These are phyloP conservation scores for Exocentrus adspersus DNA, from an alignment of 2,888 invertebrate species.

Conservation along the genomic window DNA sequence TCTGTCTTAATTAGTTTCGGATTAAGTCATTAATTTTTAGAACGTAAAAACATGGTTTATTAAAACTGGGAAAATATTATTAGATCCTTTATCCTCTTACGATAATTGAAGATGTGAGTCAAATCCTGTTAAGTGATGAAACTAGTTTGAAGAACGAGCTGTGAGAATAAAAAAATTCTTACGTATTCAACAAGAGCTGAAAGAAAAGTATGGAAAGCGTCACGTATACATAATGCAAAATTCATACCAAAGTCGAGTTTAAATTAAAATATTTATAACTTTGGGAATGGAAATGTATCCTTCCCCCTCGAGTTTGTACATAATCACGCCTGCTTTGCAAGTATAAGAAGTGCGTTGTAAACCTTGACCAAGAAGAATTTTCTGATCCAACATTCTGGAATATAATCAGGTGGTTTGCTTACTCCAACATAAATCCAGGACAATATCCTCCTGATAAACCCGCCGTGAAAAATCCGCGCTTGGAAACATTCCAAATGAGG, in stretches of 20 bases:
- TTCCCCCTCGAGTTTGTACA: not conserved
- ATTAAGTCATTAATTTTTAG: conserved; percentile 4
- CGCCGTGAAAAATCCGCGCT: not conserved
- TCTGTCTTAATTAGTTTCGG: conserved; percentile 7
- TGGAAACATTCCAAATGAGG: conserved; percentile 10
- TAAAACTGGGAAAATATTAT: not conserved
- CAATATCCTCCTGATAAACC: not conserved
- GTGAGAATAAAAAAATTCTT: too few species aligned
- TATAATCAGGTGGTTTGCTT: too few species aligned
- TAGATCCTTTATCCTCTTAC: not conserved
- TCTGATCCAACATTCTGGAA: too few species aligned
- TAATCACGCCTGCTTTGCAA: not conserved
- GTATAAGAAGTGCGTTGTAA: not conserved
- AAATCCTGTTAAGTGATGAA: not conserved
- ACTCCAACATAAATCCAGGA: not conserved
- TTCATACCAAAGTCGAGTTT: not conserved
- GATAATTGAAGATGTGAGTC: too few species aligned
- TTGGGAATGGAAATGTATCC: not conserved
- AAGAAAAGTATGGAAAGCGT: too few species aligned
- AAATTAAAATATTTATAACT: conserved; percentile 1
- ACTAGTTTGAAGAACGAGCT: not conserved
- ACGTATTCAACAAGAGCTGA: too few species aligned
- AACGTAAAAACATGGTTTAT: conserved; percentile 2
- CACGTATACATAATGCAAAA: not conserved
- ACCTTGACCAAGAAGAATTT: not conserved